Evolutionary conservation across 1,140 invertebrate species (phyloP), one percentile per base, ranked within the genome.

Genomic region (Bombyx mandarina): DNA sequence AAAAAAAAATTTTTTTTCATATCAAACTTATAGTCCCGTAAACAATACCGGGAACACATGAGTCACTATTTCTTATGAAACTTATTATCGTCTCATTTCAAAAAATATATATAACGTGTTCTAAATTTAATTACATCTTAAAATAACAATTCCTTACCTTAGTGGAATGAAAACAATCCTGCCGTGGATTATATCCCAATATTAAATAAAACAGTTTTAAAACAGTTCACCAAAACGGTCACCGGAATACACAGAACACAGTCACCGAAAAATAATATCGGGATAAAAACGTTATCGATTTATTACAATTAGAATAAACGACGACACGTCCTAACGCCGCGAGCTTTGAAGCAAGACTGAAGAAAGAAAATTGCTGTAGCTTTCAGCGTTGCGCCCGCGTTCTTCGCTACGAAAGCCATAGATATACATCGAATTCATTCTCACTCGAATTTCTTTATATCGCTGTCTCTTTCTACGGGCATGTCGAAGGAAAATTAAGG

Each of bases 61-160:
- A 82, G 61, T 82, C 79, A 83, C 65, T 61, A 66, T 42, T 68
- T 64, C 73, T 76, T 78, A 81, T 82, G 68, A 73, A 72, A 80
- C 75, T 82, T 80, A 84, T 82, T 82, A 86, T 74, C 63, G 78
- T 77, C 79, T 79, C 75, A 81, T 79, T 35, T 35, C 2, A 35
- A 35, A 35, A 35, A 3, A 35, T 1, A 77, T 77, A 75, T 56
- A 65, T 65, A 60, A 65, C 69, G 62, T 63, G 73, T 71, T 81
- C 82, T 86, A 84, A 78, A 82, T 84, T 80, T 86, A 84, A 86
- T 83, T 82, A 82, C 78, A 80, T 77, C 80, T 77, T 71, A 82
- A 83, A 83, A 86, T 86, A 86, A 82, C 77, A 73, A 82, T 80
- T 75, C 69, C 82, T 85, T 79, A 85, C 82, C 60, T 76, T 71